Evolutionary conservation across 1,140 invertebrate species (phyloP).

Genomic region (Batillaria attramentaria): DNA sequence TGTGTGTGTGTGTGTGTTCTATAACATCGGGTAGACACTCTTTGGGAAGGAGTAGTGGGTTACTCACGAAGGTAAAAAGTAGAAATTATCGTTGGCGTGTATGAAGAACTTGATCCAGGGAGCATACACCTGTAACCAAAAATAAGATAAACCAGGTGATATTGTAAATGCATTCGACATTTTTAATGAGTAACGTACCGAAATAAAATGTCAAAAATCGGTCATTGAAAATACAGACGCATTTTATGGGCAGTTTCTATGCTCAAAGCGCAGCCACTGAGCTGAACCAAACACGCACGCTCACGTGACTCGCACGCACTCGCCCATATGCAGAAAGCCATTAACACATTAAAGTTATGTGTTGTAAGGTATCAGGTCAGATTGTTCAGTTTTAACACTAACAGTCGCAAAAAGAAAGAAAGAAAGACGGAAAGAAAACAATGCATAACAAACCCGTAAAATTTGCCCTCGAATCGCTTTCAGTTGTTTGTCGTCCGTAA

Average conservation of each 20-base stretch:
- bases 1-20: too few species aligned
- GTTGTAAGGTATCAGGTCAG: background rate
- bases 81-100: slow-evolving; percentile 37
- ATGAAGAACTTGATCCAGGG: slow-evolving; percentile 49
- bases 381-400: background rate
- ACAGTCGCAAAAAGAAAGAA: background rate
- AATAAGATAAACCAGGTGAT: background rate
- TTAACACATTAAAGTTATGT: too few species aligned
- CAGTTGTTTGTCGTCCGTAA: too few species aligned
- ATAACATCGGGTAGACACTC: too few species aligned
- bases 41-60: too few species aligned
- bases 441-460: too few species aligned
- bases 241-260: background rate
- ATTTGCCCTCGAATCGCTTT: too few species aligned
- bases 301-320: too few species aligned
- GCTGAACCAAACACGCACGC: background rate
- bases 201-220: too few species aligned
- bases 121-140: slow-evolving; percentile 37
- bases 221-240: too few species aligned
- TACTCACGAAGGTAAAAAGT: slow-evolving; percentile 18
- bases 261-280: background rate
- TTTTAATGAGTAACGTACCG: background rate
- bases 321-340: too few species aligned
- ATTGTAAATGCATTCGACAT: background rate
- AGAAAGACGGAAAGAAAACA: background rate